Base-by-base conservation (phyloP, 23 tunicate species). In the Styela plicata region DNA sequence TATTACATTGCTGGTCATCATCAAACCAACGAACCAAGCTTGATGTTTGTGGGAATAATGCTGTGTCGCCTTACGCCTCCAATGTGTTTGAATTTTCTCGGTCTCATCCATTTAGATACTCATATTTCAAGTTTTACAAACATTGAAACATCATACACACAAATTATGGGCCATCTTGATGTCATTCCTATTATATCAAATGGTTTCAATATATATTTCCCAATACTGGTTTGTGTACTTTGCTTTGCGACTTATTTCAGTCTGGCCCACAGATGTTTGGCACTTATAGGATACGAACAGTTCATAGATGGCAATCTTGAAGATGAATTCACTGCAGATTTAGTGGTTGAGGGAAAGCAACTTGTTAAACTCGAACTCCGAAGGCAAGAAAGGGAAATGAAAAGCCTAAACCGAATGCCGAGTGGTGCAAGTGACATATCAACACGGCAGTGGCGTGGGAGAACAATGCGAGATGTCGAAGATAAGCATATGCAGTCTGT, bases 1-100 rank as follows among this genome's bases (percentile, higher is more conserved):
- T 96, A 91, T 79, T 96, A 88, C 71, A 96, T 96, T 27, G 99
- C 99, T 33, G 90, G 94, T 21, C 96, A 96, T 66, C 99, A 96
- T 73, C 99, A 96, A 75, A 96, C 99, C 13, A 88, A 96, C 68
- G 99, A 96, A 57, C 69, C 96, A 21, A 87, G 94, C 69, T 69
- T 96, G 35, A 80, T 96, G 35, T 96, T 96, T 78, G 96, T 96
- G 32, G 99, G 99, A 67, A 96, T 91, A 17, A 94, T 89, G 91
- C 75, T 95, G 33, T 90, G 99, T 37, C 89, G 99, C 26, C 86
- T 95, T 1, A 95, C 99, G 28, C 83, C 99, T 52, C 99, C 99
- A 28, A 70, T 95, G 35, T 95, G 99, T 76, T 74, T 95, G 35
- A 95, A 95, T 63, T 95, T 95, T 69, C 92, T 95, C 20, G 96